A percentile compares a stretch with the other conserved stretches of the same genome.
Conservation (phyloP, 2,888 invertebrate species). For the Phyto melanocephala region DNA sequence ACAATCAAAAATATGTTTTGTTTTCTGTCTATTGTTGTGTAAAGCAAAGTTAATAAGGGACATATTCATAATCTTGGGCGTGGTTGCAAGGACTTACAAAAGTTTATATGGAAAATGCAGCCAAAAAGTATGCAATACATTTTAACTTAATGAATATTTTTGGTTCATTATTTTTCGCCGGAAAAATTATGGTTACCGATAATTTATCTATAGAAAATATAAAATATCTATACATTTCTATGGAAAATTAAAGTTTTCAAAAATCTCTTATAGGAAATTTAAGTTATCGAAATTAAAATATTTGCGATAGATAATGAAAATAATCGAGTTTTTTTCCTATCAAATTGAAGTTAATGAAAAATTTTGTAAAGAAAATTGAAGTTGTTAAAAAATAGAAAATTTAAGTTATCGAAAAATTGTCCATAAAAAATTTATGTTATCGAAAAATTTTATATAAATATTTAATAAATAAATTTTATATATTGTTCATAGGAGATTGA, state of each 20-base stretch:
- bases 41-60: conserved; percentile 15
- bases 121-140: background rate
- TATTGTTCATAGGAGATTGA: background rate
- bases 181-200: background rate
- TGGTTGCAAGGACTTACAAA: background rate
- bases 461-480: background rate
- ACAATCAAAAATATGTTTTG: background rate
- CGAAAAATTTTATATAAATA: background rate
- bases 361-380: background rate
- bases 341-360: background rate
- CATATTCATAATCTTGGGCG: background rate
- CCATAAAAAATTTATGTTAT: background rate
- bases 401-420: background rate
- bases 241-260: too few species aligned
- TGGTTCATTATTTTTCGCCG: background rate
- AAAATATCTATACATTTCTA: too few species aligned
- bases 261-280: too few species aligned
- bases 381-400: too few species aligned
- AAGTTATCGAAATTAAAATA: too few species aligned
- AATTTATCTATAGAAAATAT: background rate
- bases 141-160: background rate
- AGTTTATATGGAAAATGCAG: background rate
- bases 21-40: background rate
- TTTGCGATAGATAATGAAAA: too few species aligned
- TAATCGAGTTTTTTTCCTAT: too few species aligned